Conservation (phyloP, 2,888 invertebrate genomes). For the Bruchidius siliquastri region DNA sequence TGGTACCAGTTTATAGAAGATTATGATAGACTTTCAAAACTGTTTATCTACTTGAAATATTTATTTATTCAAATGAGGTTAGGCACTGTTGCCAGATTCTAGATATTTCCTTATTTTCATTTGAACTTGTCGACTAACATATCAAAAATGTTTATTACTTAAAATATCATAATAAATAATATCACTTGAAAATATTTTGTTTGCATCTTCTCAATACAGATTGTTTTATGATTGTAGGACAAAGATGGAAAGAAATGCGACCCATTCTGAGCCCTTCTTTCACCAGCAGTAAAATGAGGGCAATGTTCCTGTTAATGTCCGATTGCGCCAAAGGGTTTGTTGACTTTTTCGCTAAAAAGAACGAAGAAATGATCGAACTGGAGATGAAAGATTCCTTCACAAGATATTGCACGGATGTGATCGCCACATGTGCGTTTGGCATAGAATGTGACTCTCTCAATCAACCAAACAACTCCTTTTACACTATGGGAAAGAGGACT, state of each 20-base stretch:
- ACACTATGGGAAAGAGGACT: conserved; percentile 48
- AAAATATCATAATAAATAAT: too few relatives aligned
- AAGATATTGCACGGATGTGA: conserved; percentile 52
- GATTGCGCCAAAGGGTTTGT: conserved; percentile 23
- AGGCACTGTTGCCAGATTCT: too few relatives aligned
- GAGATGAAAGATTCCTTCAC: conserved; percentile 49
- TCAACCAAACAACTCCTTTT: conserved; percentile 54
- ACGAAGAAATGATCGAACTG: conserved; percentile 33
- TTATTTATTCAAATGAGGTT: too few relatives aligned
- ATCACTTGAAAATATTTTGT: too few relatives aligned
- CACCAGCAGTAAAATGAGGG: conserved; percentile 41
- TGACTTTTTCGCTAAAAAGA: conserved; percentile 28
- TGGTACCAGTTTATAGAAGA: too few relatives aligned
- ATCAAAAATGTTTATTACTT: too few relatives aligned
- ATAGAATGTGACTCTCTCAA: conserved; percentile 50
- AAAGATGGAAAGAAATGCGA: conserved; percentile 38
- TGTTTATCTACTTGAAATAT: too few relatives aligned
- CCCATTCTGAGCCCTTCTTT: conserved; percentile 38
- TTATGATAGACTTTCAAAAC: too few relatives aligned
- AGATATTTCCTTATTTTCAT: too few relatives aligned
- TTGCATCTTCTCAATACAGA: too few relatives aligned
- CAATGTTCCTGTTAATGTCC: conserved; percentile 34
- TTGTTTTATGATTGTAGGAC: conserved; percentile 9
- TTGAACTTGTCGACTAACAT: too few relatives aligned
- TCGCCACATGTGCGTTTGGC: conserved; percentile 45